These are phyloP conservation scores for Megaleporinus macrocephalus DNA, from an alignment of 2,113 vertebrate species.

Conservation along the genomic window DNA sequence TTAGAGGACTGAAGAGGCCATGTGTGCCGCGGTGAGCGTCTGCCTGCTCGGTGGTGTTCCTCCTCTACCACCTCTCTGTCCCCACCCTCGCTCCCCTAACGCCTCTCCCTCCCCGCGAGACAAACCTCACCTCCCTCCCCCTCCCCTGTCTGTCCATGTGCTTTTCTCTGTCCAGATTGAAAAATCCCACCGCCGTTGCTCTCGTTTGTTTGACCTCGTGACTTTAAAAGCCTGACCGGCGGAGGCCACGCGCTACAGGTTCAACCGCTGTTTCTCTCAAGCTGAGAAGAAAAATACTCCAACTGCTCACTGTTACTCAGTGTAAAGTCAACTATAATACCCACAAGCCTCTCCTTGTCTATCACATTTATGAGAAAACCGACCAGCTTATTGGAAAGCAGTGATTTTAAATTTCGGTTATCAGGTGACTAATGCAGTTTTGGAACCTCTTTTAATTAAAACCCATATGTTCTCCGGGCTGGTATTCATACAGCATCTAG, in stretches of 20 bases:
- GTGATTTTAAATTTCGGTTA: too few species aligned
- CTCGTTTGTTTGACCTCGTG: constrained; percentile 30
- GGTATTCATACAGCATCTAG: background rate
- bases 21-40: background rate
- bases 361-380: too few species aligned
- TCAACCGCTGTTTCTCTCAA: too few species aligned
- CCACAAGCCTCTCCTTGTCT: too few species aligned
- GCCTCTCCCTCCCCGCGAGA: constrained; percentile 17
- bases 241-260: background rate
- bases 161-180: constrained; percentile 12
- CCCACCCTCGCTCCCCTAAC: background rate
- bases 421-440: too few species aligned
- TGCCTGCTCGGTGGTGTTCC: background rate
- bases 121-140: background rate
- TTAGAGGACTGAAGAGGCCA: background rate
- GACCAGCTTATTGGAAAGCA: too few species aligned
- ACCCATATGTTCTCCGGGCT: too few species aligned
- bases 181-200: constrained; percentile 34
- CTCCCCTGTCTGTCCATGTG: background rate
- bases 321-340: too few species aligned
- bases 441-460: too few species aligned
- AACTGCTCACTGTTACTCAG: too few species aligned
- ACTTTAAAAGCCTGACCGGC: background rate
- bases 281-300: background rate
- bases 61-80: background rate